A percentile compares a stretch with the other conserved stretches of the same genome.
Conservation (phyloP, 2,113 vertebrate genomes). For the Triplophysa dalaica region DNA sequence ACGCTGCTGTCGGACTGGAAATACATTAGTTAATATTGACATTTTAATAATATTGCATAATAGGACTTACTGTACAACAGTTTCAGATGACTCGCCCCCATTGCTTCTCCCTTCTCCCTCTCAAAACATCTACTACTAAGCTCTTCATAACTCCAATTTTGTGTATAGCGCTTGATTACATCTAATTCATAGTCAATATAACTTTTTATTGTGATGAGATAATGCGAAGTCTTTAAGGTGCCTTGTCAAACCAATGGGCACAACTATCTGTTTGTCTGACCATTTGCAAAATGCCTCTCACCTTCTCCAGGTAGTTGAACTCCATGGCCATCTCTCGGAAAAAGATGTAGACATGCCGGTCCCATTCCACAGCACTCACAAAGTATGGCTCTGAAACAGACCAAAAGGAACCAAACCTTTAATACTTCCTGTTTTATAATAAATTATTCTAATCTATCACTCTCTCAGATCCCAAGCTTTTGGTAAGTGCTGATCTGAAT, state of each 20-base stretch:
- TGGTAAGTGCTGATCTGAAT: neutral
- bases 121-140: too few relatives aligned
- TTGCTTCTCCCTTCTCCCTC: neutral
- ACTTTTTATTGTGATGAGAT: too few relatives aligned
- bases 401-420: neutral
- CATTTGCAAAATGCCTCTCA: constrained; percentile 53
- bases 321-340: constrained; percentile 99
- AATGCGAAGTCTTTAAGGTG: too few relatives aligned
- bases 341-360: constrained; percentile 95
- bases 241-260: too few relatives aligned
- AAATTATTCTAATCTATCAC: neutral
- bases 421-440: constrained; percentile 5
- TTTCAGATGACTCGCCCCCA: neutral
- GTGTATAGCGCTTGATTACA: too few relatives aligned
- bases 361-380: constrained; percentile 91
- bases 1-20: constrained; percentile 11
- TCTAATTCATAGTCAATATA: too few relatives aligned
- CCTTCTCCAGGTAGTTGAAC: constrained; percentile 97
- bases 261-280: neutral
- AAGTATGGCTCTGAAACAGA: constrained; percentile 85
- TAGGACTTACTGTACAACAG: constrained; percentile 31
- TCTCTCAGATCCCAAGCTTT: neutral
- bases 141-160: neutral
- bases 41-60: constrained; percentile 52
- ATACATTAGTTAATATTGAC: constrained; percentile 45